These are phyloP conservation scores for Marronus borbonicus DNA, from an alignment of 2,888 invertebrate species.

Conservation along the genomic window DNA sequence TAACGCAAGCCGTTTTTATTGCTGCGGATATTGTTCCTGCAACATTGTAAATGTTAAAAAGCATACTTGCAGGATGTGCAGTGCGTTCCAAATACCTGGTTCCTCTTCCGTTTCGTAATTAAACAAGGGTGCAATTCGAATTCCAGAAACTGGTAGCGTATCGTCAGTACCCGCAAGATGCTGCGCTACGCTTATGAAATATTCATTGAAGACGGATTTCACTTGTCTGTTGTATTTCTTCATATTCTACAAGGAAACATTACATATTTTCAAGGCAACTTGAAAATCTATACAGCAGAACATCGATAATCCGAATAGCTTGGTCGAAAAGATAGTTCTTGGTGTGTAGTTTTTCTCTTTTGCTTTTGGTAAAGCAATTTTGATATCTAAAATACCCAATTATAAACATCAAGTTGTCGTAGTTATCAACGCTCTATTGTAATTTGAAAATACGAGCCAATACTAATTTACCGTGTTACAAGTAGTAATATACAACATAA, in stretches of 20 bases:
- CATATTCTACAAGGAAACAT: constrained; percentile 40
- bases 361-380: too few species aligned
- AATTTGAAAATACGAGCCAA: too few species aligned
- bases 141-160: constrained; percentile 43
- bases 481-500: too few species aligned
- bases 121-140: constrained; percentile 26
- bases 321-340: too few species aligned
- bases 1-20: constrained; percentile 49
- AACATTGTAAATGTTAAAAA: background rate
- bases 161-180: constrained; percentile 44
- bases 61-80: background rate
- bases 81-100: constrained; percentile 20
- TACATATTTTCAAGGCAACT: background rate
- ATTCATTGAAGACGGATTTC: constrained; percentile 52
- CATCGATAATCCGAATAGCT: too few species aligned
- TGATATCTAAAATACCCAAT: too few species aligned
- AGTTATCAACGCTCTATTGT: too few species aligned
- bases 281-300: background rate
- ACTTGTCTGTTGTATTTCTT: constrained; percentile 53
- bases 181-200: constrained; percentile 52
- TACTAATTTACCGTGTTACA: too few species aligned
- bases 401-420: too few species aligned
- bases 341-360: too few species aligned
- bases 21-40: constrained; percentile 50
- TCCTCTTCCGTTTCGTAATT: constrained; percentile 15